Percentiles rank a stretch among this genome's conserved stretches.
These are phyloP conservation scores for Drosophila nr. medialis DNA, from an alignment of 2,888 invertebrate species.

Conservation along the genomic window DNA sequence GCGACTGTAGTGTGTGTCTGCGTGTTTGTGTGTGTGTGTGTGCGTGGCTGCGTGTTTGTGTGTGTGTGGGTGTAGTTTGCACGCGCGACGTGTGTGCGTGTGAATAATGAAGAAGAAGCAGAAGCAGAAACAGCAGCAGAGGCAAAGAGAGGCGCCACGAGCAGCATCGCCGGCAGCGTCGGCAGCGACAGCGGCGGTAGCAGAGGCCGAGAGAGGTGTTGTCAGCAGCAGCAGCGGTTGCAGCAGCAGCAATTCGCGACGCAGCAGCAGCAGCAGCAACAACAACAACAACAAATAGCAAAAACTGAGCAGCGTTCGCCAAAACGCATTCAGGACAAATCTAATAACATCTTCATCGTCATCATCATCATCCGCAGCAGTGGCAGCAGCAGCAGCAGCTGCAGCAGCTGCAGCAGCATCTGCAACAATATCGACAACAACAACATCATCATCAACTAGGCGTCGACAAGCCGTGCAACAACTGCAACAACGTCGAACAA, in stretches of 20 bases:
- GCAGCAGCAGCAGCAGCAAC: constrained; percentile 68
- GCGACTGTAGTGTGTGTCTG: constrained; percentile 59
- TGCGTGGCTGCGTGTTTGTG: constrained; percentile 42
- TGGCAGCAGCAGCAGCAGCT: constrained; percentile 3
- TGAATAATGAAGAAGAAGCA: constrained; percentile 79
- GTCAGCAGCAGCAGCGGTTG: constrained; percentile 57
- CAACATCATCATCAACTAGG: constrained; percentile 29
- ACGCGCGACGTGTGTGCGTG: constrained; percentile 69
- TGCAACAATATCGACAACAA: constrained; percentile 20
- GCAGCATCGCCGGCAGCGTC: constrained; percentile 45
- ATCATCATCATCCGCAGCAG: constrained; percentile 8
- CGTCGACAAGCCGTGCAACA: constrained; percentile 36
- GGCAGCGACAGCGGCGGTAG: constrained; percentile 30
- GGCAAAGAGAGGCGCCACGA: constrained; percentile 43
- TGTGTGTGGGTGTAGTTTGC: constrained; percentile 58
- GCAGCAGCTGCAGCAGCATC: constrained; percentile 1
- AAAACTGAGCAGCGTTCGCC: constrained; percentile 79
- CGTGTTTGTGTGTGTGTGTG: constrained; percentile 30
- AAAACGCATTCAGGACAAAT: constrained; percentile 63
- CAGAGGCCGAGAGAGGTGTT: constrained; percentile 45
- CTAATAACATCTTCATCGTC: constrained; percentile 34
- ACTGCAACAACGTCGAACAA: constrained; percentile 22
- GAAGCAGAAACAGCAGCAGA: constrained; percentile 67
- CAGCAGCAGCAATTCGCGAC: constrained; percentile 65
- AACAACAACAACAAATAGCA: constrained; percentile 75